Conservation (phyloP, 2,888 invertebrate species). For the Geophilus truncorum region DNA sequence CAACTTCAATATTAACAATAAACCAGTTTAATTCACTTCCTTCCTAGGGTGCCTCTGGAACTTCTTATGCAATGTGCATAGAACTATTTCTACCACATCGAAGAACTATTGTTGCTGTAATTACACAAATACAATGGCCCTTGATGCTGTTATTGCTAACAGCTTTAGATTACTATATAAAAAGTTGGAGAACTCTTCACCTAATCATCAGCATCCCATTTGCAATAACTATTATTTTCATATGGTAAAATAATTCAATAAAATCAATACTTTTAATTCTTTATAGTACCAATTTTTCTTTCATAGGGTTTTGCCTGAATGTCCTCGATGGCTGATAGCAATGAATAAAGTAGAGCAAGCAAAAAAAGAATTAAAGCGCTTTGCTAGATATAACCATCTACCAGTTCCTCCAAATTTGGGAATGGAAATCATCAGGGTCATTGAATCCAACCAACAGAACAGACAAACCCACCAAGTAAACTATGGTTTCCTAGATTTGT, state of each 20-base stretch:
- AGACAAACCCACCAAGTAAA: neutral
- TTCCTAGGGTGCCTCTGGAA: slow-evolving; percentile 36
- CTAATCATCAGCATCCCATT: slow-evolving; percentile 53
- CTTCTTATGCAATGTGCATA: slow-evolving; percentile 52
- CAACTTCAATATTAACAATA: too few relatives aligned
- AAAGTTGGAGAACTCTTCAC: slow-evolving; percentile 54
- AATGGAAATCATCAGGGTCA: neutral
- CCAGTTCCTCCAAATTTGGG: neutral
- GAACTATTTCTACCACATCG: slow-evolving; percentile 52
- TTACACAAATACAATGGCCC: slow-evolving; percentile 53
- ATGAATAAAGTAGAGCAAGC: slow-evolving; percentile 4
- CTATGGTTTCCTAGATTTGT: neutral
- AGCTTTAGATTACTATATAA: slow-evolving; percentile 50
- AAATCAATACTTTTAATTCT: neutral
- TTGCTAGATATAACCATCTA: neutral
- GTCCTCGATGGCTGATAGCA: slow-evolving; percentile 38
- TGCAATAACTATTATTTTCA: slow-evolving; percentile 49
- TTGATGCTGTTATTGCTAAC: slow-evolving; percentile 51
- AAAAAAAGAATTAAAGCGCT: neutral
- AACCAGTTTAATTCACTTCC: neutral
- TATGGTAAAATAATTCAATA: slow-evolving; percentile 44
- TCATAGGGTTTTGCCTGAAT: slow-evolving; percentile 39
- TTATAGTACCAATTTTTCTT: neutral
- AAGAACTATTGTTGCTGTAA: slow-evolving; percentile 52
- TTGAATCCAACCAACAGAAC: neutral